Conservation (phyloP, 2,888 invertebrate genomes). For the Theristus sp. region DNA sequence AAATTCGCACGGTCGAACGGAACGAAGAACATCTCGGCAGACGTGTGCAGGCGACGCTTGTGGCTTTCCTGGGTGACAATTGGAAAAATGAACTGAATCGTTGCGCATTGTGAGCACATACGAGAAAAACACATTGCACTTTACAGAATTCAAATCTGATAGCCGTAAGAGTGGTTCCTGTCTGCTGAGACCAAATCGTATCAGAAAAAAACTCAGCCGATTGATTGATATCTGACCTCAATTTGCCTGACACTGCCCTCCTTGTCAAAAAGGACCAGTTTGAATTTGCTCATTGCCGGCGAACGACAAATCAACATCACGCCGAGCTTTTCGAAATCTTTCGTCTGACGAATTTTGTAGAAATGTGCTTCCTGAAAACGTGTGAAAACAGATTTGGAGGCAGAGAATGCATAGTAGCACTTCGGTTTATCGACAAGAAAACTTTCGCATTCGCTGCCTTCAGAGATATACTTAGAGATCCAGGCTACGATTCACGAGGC, state of each 20-base stretch:
- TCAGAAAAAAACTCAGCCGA: too few relatives aligned
- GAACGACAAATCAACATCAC: slow-evolving; percentile 23
- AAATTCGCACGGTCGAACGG: slow-evolving; percentile 23
- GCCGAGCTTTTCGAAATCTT: slow-evolving; percentile 17
- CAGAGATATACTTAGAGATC: too few relatives aligned
- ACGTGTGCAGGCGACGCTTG: slow-evolving; percentile 19
- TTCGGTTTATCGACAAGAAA: too few relatives aligned
- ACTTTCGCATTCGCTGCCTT: too few relatives aligned
- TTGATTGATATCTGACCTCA: slow-evolving; percentile 11
- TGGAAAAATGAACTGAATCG: too few relatives aligned
- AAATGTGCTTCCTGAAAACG: slow-evolving; percentile 23
- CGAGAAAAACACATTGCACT: too few relatives aligned
- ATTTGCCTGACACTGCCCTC: slow-evolving; percentile 28
- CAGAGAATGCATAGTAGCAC: too few relatives aligned
- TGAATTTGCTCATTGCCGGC: slow-evolving; percentile 25
- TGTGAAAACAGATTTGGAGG: too few relatives aligned
- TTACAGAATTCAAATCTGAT: too few relatives aligned
- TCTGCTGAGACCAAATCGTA: not conserved
- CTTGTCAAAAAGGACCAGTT: slow-evolving; percentile 26
- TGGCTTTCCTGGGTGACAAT: slow-evolving; percentile 7
- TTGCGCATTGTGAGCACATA: too few relatives aligned
- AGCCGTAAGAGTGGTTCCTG: not conserved
- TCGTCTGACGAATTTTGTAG: slow-evolving; percentile 15
- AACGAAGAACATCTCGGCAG: slow-evolving; percentile 28
- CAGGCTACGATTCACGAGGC: too few relatives aligned